Evolutionary conservation across 2,888 invertebrate species (phyloP), one percentile per base, ranked within the genome.

Genomic region (Gerris lacustris): DNA sequence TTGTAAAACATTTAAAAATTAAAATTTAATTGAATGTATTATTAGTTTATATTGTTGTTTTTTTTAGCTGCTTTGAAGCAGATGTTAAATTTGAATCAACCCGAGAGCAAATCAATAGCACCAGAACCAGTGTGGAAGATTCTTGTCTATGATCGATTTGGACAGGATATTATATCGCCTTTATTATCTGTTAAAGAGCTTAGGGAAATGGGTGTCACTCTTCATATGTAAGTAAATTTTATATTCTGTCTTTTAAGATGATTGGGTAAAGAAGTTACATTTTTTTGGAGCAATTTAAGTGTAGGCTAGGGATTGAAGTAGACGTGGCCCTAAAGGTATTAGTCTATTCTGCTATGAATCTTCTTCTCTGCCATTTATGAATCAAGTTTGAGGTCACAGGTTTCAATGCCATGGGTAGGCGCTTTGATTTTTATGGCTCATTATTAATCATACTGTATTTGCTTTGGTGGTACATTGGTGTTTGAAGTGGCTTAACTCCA

Each of bases 151-250:
- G 99, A 99, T 80, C 87, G 93, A 77, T 88, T 91, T 76, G 98
- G 98, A 5, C 98, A 99, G 82, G 98, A 99, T 80, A 96, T 99
- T 68, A 96, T 99, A 77, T 96, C 98, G 15, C 98, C 99, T 0
- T 82, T 99, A 69, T 87, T 99, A 78, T 93, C 96, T 31, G 90
- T 99, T 18, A 96, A 96, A 81, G 97, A 99, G 79, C 84, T 99
- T 5, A 82, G 98, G 77, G 97, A 98, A 80, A 83, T 95, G 78
- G 98, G 99, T 74, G 95, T 99, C 64, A 99, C 99, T 62, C 85
- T 99, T 73, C 97, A 99, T 85, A 88, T 99, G 94, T 96, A 85
- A 86, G 88, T 85, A 76, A 66, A 72, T 44, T 66, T 73, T 74
- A 71, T 70, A 69, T 45, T 67, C 44, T 45, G 31, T 31, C 31